These are phyloP conservation scores for Trypoxylus dichotomus DNA, from an alignment of 1,140 invertebrate genomes.

Conservation along the genomic window DNA sequence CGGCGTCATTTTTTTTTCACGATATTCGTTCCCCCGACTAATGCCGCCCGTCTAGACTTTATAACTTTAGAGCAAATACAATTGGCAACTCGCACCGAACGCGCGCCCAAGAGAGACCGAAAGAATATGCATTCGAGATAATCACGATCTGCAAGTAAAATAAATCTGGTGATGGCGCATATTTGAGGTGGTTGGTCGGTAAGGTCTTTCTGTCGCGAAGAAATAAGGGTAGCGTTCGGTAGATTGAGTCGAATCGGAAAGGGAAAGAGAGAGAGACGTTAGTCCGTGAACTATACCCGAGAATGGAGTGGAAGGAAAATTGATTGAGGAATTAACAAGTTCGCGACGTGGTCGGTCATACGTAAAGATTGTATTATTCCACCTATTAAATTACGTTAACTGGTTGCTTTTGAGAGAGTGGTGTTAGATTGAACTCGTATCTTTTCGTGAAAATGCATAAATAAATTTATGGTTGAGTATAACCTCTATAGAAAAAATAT, in stretches of 20 bases:
- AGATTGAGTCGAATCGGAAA: background rate
- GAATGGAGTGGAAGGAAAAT: background rate
- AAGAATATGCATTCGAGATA: background rate
- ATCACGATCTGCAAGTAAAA: slow-evolving; percentile 2
- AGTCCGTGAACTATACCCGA: background rate
- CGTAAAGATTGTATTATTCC: too few species aligned
- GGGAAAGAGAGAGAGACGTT: background rate
- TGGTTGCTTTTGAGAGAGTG: too few species aligned
- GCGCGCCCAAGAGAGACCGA: background rate
- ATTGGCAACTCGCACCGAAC: background rate
- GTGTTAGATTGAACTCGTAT: too few species aligned
- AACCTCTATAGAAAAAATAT: too few species aligned
- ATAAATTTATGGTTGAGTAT: too few species aligned
- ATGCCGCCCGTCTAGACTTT: background rate
- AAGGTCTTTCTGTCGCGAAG: background rate
- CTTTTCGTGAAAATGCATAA: too few species aligned
- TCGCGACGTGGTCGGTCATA: too few species aligned
- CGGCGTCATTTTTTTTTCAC: background rate
- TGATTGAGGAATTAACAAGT: too few species aligned
- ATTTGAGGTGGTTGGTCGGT: background rate
- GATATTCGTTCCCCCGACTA: background rate
- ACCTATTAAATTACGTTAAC: too few species aligned
- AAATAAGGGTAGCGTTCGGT: background rate
- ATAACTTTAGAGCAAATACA: background rate
- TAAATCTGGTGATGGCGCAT: background rate